phyloP scores from a whole-genome alignment of 1,140 invertebrate species.

The Brachionus angularis region DNA sequence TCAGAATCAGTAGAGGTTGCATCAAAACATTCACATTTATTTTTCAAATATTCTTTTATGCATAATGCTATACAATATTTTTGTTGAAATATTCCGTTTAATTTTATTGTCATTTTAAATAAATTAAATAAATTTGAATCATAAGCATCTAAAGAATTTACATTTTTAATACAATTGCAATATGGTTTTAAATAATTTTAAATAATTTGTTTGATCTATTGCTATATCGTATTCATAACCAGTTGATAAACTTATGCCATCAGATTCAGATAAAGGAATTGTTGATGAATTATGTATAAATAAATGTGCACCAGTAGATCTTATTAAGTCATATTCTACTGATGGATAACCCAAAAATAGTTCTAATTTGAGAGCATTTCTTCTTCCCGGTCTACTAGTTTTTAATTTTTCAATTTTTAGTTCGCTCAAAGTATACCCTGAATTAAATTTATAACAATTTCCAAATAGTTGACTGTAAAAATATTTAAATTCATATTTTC shows the following conservation, averaged over 20 bases:
- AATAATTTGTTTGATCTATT: not conserved
- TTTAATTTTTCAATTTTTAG: not conserved
- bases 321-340: not conserved
- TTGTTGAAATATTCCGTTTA: not conserved
- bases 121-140: constrained; percentile 1
- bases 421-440: not conserved
- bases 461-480: not conserved
- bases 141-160: not conserved
- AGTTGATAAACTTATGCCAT: not conserved
- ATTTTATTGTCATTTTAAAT: not conserved
- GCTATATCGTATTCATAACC: not conserved
- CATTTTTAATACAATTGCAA: constrained; percentile 4
- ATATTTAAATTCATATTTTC: constrained; percentile 7
- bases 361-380: not conserved
- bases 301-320: not conserved
- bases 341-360: constrained; percentile 3
- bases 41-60: not conserved
- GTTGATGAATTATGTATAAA: constrained; percentile 15
- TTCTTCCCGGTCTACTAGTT: not conserved
- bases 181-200: constrained; percentile 4
- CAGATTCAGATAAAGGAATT: not conserved
- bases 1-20: not conserved
- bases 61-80: constrained; percentile 1
- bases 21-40: not conserved
- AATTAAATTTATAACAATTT: constrained; percentile 38